Conservation (phyloP, 1,140 invertebrate genomes). For the Caenorhabditis brenneri region DNA sequence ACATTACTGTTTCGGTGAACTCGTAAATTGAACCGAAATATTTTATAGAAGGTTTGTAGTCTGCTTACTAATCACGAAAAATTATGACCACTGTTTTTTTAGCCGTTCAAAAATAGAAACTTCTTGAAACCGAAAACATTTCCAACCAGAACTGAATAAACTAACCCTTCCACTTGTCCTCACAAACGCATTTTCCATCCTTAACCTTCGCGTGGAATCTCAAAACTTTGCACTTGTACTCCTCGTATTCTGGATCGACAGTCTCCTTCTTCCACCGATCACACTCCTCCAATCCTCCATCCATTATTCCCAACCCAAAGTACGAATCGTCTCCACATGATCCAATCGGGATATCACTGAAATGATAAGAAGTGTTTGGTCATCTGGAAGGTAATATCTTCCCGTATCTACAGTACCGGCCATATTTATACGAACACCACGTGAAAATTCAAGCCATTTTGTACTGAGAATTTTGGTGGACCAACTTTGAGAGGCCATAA, state of each 20-base stretch:
- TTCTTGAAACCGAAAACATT: neutral
- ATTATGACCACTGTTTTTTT: no score
- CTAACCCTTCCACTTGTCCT: conserved; percentile 42
- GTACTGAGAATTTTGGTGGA: no score
- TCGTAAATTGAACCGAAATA: no score
- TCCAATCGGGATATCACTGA: conserved; percentile 46
- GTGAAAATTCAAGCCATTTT: no score
- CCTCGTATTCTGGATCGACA: conserved; percentile 46
- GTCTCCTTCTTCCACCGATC: conserved; percentile 19
- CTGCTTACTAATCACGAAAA: no score
- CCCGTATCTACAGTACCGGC: no score
- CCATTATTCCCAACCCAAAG: conserved; percentile 52
- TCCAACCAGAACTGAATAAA: neutral
- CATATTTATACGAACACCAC: no score
- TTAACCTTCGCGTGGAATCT: conserved; percentile 47
- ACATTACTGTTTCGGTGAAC: no score
- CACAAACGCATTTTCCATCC: conserved; percentile 46
- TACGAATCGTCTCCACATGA: conserved; percentile 50
- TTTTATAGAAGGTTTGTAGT: no score
- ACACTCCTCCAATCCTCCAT: conserved; percentile 48
- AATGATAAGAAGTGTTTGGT: neutral
- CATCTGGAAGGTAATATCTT: neutral
- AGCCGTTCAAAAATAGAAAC: no score
- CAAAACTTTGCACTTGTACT: conserved; percentile 51
- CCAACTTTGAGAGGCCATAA: no score